These are phyloP conservation scores for Ameiurus melas DNA, from an alignment of 2,113 vertebrate species.

Conservation along the genomic window DNA sequence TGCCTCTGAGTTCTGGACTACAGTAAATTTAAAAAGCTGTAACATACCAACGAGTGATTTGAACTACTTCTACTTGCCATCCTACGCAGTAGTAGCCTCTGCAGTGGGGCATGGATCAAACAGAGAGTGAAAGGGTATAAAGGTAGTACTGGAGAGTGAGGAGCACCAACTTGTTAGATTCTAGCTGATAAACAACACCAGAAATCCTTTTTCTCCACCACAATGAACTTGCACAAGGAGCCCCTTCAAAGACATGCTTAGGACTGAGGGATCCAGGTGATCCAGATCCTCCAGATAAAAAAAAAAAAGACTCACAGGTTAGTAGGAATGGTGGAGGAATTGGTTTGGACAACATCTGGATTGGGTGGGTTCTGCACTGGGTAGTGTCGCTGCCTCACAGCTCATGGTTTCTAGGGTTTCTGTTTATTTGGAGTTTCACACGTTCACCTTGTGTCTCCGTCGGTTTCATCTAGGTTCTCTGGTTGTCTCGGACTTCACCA, in stretches of 20 bases:
- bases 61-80: background rate
- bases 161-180: background rate
- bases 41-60: background rate
- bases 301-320: too few relatives aligned
- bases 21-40: background rate
- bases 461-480: background rate
- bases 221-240: background rate
- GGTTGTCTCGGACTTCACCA: background rate
- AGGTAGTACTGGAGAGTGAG: background rate
- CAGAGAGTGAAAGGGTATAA: background rate
- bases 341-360: too few relatives aligned
- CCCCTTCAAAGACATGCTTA: background rate
- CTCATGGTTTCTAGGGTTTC: too few relatives aligned
- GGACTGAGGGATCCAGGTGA: too few relatives aligned
- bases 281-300: too few relatives aligned
- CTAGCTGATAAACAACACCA: background rate
- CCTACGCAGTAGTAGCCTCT: background rate
- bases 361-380: background rate
- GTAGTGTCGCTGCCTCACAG: background rate
- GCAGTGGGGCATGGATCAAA: background rate
- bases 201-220: background rate
- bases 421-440: too few relatives aligned
- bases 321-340: too few relatives aligned
- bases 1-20: background rate
- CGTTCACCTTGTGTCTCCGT: too few relatives aligned